Evolutionary conservation across 92 coral and sea anemone genomes (phyloP), one percentile per base, ranked within the genome.

Genomic region (Palythoa grandiflora): DNA sequence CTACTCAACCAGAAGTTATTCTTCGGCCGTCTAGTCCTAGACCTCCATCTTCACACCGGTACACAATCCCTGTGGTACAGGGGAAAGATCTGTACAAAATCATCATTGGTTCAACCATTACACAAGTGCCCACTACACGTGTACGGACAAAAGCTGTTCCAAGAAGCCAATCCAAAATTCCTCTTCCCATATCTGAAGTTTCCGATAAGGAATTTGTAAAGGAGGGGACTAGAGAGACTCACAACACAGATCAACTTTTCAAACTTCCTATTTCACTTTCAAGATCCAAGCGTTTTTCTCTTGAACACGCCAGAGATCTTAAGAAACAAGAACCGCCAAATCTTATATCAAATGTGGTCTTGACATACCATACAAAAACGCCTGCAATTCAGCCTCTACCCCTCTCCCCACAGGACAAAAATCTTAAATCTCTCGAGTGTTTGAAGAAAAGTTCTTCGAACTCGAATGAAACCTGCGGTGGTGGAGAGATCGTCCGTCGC

Each of bases 21-120:
- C 74, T 66, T 17, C 52, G 86, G 20, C 59, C 86, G 9, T 39
- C 76, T 50, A 81, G 86, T 16, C 86, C 86, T 47, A 74, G 86
- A 10, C 75, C 86, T 11, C 86, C 86, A 9, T 81, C 86, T 14
- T 81, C 86, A 6, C 75, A 81, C 50, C 86, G 86, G 19, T 81
- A 81, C 38, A 81, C 86, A 48, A 81, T 81, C 63, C 86, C 86
- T 21, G 86, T 81, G 76, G 86, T 81, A 10, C 86, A 81, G 75
- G 86, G 86, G 2, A 81, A 81, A 81, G 86, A 81, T n/a, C 44
- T 81, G 63, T 81, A 81, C 17, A 81, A 81, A 81, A 81, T 81
- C 14, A 81, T 81, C n/a, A 81, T 81, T 44, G 86, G 86, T 11
- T 81, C 86, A 21, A 66, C 60, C 6, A 71, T 81, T 53, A 36